These are phyloP conservation scores for Antheraea yamamai DNA, from an alignment of 2,888 invertebrate genomes.

Conservation along the genomic window DNA sequence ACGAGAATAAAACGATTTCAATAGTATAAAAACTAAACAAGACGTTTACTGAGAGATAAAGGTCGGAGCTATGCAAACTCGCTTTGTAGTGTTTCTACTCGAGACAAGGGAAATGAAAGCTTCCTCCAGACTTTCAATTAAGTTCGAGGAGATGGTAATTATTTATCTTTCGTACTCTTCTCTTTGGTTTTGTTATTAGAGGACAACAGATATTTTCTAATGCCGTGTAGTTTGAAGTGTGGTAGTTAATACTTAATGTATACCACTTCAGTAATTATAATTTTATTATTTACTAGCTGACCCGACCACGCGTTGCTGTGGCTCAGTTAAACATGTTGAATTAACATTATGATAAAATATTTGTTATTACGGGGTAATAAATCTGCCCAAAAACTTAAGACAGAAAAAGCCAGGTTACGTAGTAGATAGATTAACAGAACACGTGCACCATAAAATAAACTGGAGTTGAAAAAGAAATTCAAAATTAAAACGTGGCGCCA, in stretches of 20 bases:
- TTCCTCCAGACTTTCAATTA: slow-evolving; percentile 35
- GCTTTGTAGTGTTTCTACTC: slow-evolving; percentile 24
- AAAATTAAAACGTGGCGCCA: no score
- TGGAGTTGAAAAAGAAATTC: no score
- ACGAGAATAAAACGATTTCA: background rate
- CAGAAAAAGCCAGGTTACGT: no score
- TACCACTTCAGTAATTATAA: no score
- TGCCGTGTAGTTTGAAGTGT: background rate
- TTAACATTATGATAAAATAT: no score
- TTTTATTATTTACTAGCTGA: no score
- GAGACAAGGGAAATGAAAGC: slow-evolving; percentile 43
- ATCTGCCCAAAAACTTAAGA: no score
- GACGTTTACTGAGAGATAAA: slow-evolving; percentile 2
- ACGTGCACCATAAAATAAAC: no score
- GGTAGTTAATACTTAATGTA: background rate
- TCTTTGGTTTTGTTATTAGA: slow-evolving; percentile 27
- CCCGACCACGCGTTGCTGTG: no score
- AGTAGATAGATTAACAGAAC: no score
- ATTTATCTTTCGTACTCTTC: slow-evolving; percentile 35
- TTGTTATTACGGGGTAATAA: no score
- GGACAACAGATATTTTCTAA: slow-evolving; percentile 25
- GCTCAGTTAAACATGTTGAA: no score
- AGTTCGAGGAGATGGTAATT: slow-evolving; percentile 38
- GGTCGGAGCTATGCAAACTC: slow-evolving; percentile 11
- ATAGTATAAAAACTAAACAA: slow-evolving; percentile 2